Conservation (phyloP, 2,797 vertebrate genomes). For the Nothura maculosa region DNA sequence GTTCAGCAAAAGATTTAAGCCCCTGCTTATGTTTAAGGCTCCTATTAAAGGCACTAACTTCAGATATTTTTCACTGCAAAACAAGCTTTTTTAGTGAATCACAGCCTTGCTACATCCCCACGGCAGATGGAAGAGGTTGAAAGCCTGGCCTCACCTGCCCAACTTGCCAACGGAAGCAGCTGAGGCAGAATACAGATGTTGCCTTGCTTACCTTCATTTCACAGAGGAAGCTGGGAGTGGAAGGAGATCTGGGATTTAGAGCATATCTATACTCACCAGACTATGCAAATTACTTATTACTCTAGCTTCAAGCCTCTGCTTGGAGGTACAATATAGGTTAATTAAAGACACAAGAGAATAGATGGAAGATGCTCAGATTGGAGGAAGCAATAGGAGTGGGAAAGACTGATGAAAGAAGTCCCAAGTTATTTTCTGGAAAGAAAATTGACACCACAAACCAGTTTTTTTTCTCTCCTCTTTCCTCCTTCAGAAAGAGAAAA, state of each 20-base stretch:
- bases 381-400: not conserved
- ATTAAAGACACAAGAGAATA: conserved; percentile 65
- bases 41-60: not conserved
- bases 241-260: conserved; percentile 44
- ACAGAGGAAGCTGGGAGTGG: not conserved
- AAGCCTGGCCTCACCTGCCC: conserved; percentile 26
- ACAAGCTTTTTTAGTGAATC: not conserved
- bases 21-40: conserved; percentile 18
- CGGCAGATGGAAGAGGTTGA: conserved; percentile 49
- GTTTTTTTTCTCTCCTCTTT: not conserved
- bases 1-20: conserved; percentile 41
- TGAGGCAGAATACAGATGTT: conserved; percentile 63
- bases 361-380: conserved; percentile 30
- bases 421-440: not conserved
- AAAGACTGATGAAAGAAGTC: not conserved
- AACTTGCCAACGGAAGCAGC: conserved; percentile 25
- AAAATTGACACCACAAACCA: not conserved
- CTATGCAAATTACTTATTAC: conserved; percentile 52
- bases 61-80: not conserved
- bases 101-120: not conserved
- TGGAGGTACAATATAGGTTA: conserved; percentile 54
- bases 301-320: conserved; percentile 57
- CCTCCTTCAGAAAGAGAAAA: not conserved
- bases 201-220: not conserved
- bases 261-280: conserved; percentile 28